Percentiles rank a stretch among this genome's conserved stretches.
Conservation (phyloP, 2,113 vertebrate species). For the Aplodontia rufa region DNA sequence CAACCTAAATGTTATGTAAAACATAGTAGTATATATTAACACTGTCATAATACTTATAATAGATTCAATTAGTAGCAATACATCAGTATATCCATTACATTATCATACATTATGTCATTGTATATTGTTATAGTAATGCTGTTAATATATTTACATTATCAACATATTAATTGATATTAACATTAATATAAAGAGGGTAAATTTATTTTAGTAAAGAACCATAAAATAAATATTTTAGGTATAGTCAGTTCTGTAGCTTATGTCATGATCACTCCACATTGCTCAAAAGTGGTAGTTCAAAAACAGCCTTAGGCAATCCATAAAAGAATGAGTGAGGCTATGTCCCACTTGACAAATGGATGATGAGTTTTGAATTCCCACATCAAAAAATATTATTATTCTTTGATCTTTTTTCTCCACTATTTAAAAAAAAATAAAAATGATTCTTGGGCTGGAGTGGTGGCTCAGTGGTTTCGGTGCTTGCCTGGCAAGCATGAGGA, state of each 20-base stretch:
- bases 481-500: no score
- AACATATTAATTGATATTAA: background rate
- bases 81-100: background rate
- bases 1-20: background rate
- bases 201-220: background rate
- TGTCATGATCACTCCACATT: background rate
- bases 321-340: background rate
- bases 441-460: no score
- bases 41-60: no score
- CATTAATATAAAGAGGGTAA: background rate
- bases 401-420: background rate
- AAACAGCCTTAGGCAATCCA: background rate
- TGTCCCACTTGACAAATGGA: background rate
- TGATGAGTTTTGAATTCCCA: background rate
- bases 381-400: background rate
- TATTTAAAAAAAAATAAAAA: no score
- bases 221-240: background rate
- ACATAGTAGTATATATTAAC: background rate
- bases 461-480: no score
- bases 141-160: background rate
- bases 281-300: background rate
- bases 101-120: background rate
- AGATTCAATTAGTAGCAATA: background rate
- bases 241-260: no score
- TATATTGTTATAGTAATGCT: background rate